A percentile compares a stretch with the other conserved stretches of the same genome.
Evolutionary conservation across 1,140 invertebrate species (phyloP).

Genomic region (Drosophila sucinea): DNA sequence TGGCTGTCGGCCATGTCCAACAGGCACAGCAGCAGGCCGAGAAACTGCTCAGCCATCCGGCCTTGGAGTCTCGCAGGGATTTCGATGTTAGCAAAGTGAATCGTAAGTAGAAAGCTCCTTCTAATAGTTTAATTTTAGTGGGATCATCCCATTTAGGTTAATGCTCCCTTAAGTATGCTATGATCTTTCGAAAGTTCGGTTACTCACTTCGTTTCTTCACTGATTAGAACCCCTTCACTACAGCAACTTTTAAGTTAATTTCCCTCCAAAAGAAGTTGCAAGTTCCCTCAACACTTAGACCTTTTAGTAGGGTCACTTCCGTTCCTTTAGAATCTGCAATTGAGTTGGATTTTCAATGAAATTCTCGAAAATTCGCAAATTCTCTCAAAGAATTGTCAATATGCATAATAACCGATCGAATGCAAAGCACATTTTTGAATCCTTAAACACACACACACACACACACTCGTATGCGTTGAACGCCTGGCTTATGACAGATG

Average conservation of each 20-base stretch:
- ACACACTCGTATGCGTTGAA: conserved; percentile 30
- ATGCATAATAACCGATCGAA: conserved; percentile 69
- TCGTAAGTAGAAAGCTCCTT: conserved; percentile 63
- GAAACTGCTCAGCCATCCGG: conserved; percentile 70
- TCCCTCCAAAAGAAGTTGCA: no score
- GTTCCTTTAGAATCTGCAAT: not conserved
- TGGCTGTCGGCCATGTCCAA: conserved; percentile 63
- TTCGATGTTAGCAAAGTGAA: conserved; percentile 81
- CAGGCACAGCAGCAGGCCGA: conserved; percentile 68
- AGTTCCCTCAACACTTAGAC: no score
- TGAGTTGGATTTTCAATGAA: not conserved
- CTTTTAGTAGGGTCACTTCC: no score
- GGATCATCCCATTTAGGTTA: no score
- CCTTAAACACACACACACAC: conserved; percentile 62
- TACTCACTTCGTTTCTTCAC: no score
- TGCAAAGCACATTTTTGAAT: conserved; percentile 69
- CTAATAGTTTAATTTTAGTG: no score
- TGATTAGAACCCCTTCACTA: no score
- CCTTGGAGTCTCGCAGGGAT: conserved; percentile 69
- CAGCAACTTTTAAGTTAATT: no score
- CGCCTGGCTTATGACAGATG: conserved; percentile 59
- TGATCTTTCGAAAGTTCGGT: no score
- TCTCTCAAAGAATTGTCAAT: conserved; percentile 22
- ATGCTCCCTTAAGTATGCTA: no score
- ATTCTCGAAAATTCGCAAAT: not conserved